phyloP scores from a whole-genome alignment of 2,888 invertebrate genomes.

The Villa cingulata region DNA sequence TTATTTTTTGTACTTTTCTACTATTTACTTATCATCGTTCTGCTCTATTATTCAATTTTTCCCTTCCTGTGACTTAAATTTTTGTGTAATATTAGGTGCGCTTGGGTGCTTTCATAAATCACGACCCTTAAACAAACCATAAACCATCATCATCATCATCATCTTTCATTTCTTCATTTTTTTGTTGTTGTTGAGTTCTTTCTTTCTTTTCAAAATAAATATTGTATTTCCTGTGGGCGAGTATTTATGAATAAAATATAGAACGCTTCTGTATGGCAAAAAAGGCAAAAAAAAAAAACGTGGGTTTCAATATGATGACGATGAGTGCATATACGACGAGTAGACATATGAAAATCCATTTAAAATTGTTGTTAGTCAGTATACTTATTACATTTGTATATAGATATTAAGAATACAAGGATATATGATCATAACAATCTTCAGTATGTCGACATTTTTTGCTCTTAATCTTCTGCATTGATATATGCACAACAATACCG shows the following conservation, averaged over 20 bases:
- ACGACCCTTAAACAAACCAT: slow-evolving; percentile 14
- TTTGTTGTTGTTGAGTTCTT: too few species aligned
- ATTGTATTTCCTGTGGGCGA: slow-evolving; percentile 11
- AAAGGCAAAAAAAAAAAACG: too few species aligned
- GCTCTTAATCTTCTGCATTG: too few species aligned
- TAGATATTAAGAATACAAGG: too few species aligned
- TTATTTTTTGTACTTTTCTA: slow-evolving; percentile 3
- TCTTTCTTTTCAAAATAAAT: neutral
- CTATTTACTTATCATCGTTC: slow-evolving; percentile 7
- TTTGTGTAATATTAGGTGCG: slow-evolving; percentile 3
- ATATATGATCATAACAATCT: too few species aligned
- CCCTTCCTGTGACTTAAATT: neutral
- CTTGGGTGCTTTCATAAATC: slow-evolving; percentile 15
- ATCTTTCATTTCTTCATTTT: slow-evolving; percentile 13
- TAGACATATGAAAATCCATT: too few species aligned
- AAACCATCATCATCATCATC: slow-evolving; percentile 12
- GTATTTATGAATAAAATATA: neutral
- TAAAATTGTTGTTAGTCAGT: too few species aligned
- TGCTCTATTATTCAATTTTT: slow-evolving; percentile 5
- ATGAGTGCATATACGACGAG: too few species aligned
- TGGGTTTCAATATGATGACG: too few species aligned
- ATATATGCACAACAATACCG: too few species aligned
- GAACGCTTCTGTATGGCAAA: neutral
- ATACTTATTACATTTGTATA: too few species aligned
- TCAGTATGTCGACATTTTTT: too few species aligned